Conservation (phyloP, 1,140 invertebrate genomes). For the Liolophura sinensis region DNA sequence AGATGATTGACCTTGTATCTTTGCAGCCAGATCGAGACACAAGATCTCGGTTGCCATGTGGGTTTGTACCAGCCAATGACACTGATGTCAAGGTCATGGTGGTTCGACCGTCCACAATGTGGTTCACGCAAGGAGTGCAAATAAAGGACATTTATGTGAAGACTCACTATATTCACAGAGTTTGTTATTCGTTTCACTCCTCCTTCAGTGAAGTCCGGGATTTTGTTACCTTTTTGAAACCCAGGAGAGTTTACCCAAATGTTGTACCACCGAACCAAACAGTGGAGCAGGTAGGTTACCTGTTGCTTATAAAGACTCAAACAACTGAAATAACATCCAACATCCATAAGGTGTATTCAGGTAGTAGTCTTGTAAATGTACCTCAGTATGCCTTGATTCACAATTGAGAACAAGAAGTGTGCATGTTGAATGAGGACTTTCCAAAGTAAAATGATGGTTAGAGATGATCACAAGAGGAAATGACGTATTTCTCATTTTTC, state of each 20-base stretch:
- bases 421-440: too few relatives aligned
- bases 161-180: slow-evolving; percentile 31
- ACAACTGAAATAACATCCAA: too few relatives aligned
- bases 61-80: slow-evolving; percentile 14
- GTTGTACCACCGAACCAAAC: slow-evolving; percentile 32
- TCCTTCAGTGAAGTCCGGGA: slow-evolving; percentile 52
- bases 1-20: neutral
- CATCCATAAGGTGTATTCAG: too few relatives aligned
- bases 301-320: too few relatives aligned
- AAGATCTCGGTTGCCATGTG: slow-evolving; percentile 26
- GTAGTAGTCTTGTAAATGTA: too few relatives aligned
- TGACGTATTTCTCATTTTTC: too few relatives aligned
- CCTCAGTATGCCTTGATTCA: too few relatives aligned
- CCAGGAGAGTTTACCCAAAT: slow-evolving; percentile 43
- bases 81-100: slow-evolving; percentile 29
- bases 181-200: slow-evolving; percentile 57
- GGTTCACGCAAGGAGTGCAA: slow-evolving; percentile 39
- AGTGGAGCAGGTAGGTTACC: too few relatives aligned
- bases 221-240: slow-evolving; percentile 47
- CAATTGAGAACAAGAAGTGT: too few relatives aligned
- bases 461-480: too few relatives aligned
- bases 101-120: slow-evolving; percentile 54
- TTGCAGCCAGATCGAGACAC: neutral
- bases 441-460: too few relatives aligned
- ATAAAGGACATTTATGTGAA: slow-evolving; percentile 12